Evolutionary conservation across 37 sponge, comb jelly and placozoan genomes (phyloP), one percentile per base, ranked within the genome.

Genomic region (Aplysina aerophoba): DNA sequence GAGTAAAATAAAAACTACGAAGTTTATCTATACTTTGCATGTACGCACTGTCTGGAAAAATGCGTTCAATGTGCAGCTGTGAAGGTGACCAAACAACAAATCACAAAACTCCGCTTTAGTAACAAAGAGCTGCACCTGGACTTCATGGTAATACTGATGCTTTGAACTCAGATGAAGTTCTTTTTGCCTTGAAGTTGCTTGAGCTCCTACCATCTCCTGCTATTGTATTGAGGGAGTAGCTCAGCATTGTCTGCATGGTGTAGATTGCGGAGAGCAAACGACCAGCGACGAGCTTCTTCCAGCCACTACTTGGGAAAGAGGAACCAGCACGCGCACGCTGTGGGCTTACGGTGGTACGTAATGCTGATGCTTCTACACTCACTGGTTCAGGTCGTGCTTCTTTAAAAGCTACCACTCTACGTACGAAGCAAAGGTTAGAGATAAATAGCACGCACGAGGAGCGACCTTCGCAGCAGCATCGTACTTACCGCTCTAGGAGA

Each of bases 101-200:
- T 75, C 78, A 75, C 78, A 75, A 75, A n/a, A 75, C 41, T 19
- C 54, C 15, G 78, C 78, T 22, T 75, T 75, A 22, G 53, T 41
- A 13, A 75, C 78, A 75, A 75, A 75, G 15, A 75, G 78, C 78
- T 75, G 78, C 78, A 75, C 78, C 54, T 75, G 78, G 15, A 75
- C 78, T 36, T 75, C 41, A 35, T 75, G 78, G n/a, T 75, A 75
- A 22, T 75, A 75, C 53, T 40, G 78, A n/a, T n/a, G n/a, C n/a
- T n/a, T n/a, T n/a, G n/a, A n/a, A n/a, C n/a, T n/a, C n/a, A n/a
- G n/a, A n/a, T n/a, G n/a, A n/a, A n/a, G n/a, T n/a, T n/a, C n/a
- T n/a, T n/a, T n/a, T 75, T 15, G 78, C 78, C n/a, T 75, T 22
- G 27, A 67, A 67, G n/a, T 67, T 67, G 69, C 69, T 25, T 14